A percentile compares a stretch with the other conserved stretches of the same genome.
Conservation (phyloP, 2,113 vertebrate genomes). For the Dicaeum eximium region DNA sequence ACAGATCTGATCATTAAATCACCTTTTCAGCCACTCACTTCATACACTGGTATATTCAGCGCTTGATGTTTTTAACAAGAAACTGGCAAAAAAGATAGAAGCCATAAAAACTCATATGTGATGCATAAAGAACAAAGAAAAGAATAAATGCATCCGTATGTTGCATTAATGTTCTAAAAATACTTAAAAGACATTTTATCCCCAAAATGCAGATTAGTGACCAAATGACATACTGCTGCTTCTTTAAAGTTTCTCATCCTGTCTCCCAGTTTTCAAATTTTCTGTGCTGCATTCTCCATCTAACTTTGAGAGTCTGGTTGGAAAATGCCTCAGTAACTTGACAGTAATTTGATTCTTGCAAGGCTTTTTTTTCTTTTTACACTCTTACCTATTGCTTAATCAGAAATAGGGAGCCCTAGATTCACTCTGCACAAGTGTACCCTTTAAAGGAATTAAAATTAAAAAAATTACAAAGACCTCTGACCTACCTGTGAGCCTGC, state of each 20-base stretch:
- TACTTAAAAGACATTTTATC: not conserved
- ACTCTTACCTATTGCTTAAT: not conserved
- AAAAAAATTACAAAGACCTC: not conserved
- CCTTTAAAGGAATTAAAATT: not conserved
- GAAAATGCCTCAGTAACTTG: not conserved
- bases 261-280: not conserved
- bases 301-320: not conserved
- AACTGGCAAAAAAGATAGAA: not conserved
- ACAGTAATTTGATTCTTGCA: not conserved
- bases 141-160: not conserved
- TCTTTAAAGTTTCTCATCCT: not conserved
- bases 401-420: not conserved
- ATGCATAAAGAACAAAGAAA: not conserved
- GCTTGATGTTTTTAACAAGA: not conserved
- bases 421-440: not conserved
- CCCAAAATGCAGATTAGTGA: not conserved
- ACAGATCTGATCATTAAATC: not conserved
- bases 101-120: not conserved
- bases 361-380: not conserved
- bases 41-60: not conserved
- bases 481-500: constrained; percentile 95
- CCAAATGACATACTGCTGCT: not conserved
- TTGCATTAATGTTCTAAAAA: not conserved
- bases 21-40: not conserved
- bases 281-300: not conserved